Base-by-base conservation (phyloP, 2,797 vertebrate genomes). In the Lagorchestes hirsutus region DNA sequence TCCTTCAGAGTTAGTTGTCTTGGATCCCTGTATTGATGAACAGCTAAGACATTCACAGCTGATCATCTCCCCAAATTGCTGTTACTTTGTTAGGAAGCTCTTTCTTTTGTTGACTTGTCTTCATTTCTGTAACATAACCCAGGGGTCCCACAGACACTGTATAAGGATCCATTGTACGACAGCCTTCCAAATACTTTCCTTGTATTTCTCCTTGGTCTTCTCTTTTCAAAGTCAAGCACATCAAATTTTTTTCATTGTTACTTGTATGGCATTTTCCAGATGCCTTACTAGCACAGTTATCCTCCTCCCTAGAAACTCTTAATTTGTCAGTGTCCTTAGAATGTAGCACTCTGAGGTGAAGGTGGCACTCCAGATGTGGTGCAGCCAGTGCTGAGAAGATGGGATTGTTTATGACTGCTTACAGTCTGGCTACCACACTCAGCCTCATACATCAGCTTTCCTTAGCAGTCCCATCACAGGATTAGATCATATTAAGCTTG, bases 251-350 rank as follows among this genome's bases (percentile, higher is more conserved):
- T 94, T n/a, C 28, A 27, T 92, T 82, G 27, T 91, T 93, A 92
- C 94, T 91, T 93, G 95, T 91, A 56, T 31, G n/a, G 2, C 18
- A 18, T 46, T 55, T 97, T 74, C 90, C 94, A 92, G 91, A 90
- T 94, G 74, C 57, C 46, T 31, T 24, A 34, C 2, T 40, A 10
- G 87, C 92, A 40, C 11, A 59, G 52, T 87, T 24, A 40, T 59
- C 22, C 14, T 92, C 90, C 29, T 90, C 59, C 52, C 91, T 40
- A 24, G 22, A 82, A 82, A 74, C 5, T 3, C 40, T 0, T 93
- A 31, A n/a, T 93, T 92, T 93, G 58, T 97, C 92, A 95, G 94
- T 91, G 92, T 91, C 6, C 50, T 95, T 96, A 90, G 24, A 92
- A 92, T 55, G 54, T 13, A 40, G 74, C 74, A 11, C 74, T 27